Percentiles rank a stretch among this genome's conserved stretches.
These are phyloP conservation scores for Lates japonicus DNA, from an alignment of 2,797 vertebrate genomes.

Conservation along the genomic window DNA sequence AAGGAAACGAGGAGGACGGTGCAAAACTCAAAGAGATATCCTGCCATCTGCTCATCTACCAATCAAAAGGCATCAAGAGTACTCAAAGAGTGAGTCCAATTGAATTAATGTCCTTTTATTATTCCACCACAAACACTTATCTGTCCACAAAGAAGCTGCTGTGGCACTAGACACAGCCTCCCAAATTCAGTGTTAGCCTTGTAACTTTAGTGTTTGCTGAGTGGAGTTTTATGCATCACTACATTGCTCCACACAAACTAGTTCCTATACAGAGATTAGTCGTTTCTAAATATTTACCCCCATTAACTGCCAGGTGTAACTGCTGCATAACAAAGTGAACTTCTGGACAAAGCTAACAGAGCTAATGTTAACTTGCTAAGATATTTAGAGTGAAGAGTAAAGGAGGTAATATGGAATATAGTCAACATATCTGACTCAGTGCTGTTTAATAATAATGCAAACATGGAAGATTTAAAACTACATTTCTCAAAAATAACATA, in stretches of 20 bases:
- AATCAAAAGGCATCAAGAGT: constrained; percentile 66
- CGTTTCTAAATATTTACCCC: background rate
- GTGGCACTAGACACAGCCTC: background rate
- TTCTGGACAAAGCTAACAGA: background rate
- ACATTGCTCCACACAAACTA: no score
- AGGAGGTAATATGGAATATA: background rate
- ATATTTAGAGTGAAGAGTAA: background rate
- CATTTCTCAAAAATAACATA: no score
- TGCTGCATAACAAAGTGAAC: background rate
- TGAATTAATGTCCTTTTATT: background rate
- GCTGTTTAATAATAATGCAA: no score
- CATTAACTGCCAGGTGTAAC: background rate
- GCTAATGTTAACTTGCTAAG: background rate
- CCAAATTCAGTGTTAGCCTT: background rate
- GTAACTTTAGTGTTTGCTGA: background rate
- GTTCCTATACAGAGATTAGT: no score
- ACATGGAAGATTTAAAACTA: no score
- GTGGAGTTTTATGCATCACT: background rate
- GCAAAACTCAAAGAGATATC: constrained; percentile 71
- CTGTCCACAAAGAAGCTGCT: background rate
- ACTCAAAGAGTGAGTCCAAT: constrained; percentile 74
- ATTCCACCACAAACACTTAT: background rate
- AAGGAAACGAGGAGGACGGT: constrained; percentile 63
- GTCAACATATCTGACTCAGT: no score
- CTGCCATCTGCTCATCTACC: constrained; percentile 82